Evolutionary conservation across 2,797 vertebrate genomes (phyloP).

Genomic region (Caiman crocodilus): DNA sequence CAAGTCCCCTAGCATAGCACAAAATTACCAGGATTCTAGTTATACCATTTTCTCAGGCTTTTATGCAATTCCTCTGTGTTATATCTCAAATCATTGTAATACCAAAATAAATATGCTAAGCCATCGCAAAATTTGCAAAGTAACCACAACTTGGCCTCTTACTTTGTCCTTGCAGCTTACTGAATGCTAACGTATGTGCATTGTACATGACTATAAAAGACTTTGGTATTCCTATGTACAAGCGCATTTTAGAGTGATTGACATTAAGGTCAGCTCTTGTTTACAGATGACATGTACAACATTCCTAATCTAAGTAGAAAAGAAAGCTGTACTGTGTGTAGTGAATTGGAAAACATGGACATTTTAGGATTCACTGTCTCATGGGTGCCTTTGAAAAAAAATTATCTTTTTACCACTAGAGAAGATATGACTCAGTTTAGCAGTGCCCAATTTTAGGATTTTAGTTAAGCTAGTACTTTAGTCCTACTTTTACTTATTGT

Average conservation of each 20-base stretch:
- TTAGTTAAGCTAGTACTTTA: not conserved
- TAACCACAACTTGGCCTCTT: accelerated
- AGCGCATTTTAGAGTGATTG: not conserved
- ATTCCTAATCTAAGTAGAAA: not conserved
- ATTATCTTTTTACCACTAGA: accelerated
- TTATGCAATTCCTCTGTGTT: not conserved
- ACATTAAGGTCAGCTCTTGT: not conserved
- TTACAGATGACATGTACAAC: not conserved
- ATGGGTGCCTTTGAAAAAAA: not conserved
- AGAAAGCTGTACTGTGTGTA: not conserved
- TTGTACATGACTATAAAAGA: not conserved
- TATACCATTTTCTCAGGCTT: slow-evolving; percentile 1
- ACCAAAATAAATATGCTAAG: not conserved
- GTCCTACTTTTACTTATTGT: not conserved
- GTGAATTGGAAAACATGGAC: not conserved
- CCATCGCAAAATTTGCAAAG: not conserved
- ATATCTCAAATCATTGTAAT: not conserved
- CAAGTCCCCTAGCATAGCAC: slow-evolving; percentile 23
- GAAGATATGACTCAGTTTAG: not conserved
- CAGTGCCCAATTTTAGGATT: accelerated
- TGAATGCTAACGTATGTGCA: not conserved
- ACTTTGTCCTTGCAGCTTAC: not conserved
- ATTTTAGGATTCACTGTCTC: not conserved
- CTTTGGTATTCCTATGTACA: not conserved
- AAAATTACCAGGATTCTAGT: slow-evolving; percentile 14